Percentiles rank a stretch among this genome's conserved stretches.
Evolutionary conservation across 1,140 invertebrate genomes (phyloP).

Genomic region (Lethrus apterus): DNA sequence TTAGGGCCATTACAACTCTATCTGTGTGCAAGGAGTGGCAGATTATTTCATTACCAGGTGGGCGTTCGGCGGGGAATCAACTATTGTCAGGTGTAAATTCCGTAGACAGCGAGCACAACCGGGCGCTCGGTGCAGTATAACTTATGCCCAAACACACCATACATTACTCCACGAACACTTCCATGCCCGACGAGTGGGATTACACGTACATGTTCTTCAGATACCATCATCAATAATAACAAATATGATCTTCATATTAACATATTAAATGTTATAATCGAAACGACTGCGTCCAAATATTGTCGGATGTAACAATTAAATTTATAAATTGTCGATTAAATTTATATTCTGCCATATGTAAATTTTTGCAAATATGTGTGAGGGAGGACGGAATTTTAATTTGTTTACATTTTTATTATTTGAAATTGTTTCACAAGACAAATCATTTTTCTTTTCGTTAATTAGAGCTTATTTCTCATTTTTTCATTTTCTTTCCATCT

Average conservation of each 20-base stretch:
- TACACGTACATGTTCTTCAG: slow-evolving; percentile 11
- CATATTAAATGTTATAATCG: slow-evolving; percentile 11
- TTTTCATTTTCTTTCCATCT: too few species aligned
- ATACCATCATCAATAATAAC: slow-evolving; percentile 16
- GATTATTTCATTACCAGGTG: slow-evolving; percentile 40
- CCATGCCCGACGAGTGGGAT: slow-evolving; percentile 11
- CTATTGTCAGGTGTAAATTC: slow-evolving; percentile 41
- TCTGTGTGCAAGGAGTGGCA: slow-evolving; percentile 35
- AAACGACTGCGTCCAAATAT: neutral
- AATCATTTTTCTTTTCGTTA: too few species aligned
- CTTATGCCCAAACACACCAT: neutral
- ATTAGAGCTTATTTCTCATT: too few species aligned
- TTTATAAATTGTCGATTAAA: too few species aligned
- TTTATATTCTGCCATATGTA: too few species aligned
- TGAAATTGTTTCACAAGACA: too few species aligned
- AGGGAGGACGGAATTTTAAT: too few species aligned
- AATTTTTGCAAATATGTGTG: too few species aligned
- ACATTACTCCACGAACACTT: slow-evolving; percentile 3
- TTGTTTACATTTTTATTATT: too few species aligned
- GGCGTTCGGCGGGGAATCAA: slow-evolving; percentile 32
- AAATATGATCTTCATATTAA: slow-evolving; percentile 16
- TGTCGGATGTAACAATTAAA: slow-evolving; percentile 1
- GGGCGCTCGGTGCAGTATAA: neutral
- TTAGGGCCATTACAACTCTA: slow-evolving; percentile 38
- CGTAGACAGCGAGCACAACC: slow-evolving; percentile 8